These are phyloP conservation scores for Rhodophaea formosa DNA, from an alignment of 2,888 invertebrate genomes.

Conservation along the genomic window DNA sequence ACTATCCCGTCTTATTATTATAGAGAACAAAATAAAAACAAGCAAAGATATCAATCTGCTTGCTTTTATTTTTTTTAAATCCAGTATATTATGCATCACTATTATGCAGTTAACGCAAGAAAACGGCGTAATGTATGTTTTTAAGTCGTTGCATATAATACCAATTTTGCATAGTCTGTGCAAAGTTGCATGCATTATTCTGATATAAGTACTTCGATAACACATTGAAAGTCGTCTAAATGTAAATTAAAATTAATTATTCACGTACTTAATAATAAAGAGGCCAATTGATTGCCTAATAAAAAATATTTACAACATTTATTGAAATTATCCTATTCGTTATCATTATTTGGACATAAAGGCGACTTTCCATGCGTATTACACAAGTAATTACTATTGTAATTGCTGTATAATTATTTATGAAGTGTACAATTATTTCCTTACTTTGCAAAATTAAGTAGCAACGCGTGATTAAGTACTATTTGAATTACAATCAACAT, in stretches of 20 bases:
- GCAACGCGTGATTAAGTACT: background rate
- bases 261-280: conserved; percentile 12
- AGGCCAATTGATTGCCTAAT: conserved; percentile 11
- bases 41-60: conserved; percentile 55
- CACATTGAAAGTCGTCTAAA: conserved; percentile 7
- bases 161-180: background rate
- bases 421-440: background rate
- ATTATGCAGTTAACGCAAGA: conserved; percentile 7
- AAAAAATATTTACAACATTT: conserved; percentile 15
- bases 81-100: conserved; percentile 12
- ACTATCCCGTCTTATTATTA: conserved; percentile 56
- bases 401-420: background rate
- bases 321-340: conserved; percentile 11
- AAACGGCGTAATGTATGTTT: background rate
- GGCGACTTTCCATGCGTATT: conserved; percentile 9
- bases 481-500: too few species aligned
- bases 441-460: background rate
- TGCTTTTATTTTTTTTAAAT: conserved; percentile 45
- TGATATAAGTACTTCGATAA: background rate
- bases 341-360: conserved; percentile 7
- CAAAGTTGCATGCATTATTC: background rate
- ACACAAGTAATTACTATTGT: background rate
- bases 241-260: conserved; percentile 13
- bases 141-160: background rate
- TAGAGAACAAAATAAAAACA: conserved; percentile 52